Percentiles rank a stretch among this genome's conserved stretches.
Conservation (phyloP, 2,113 vertebrate genomes). For the Chloroceryle aenea region DNA sequence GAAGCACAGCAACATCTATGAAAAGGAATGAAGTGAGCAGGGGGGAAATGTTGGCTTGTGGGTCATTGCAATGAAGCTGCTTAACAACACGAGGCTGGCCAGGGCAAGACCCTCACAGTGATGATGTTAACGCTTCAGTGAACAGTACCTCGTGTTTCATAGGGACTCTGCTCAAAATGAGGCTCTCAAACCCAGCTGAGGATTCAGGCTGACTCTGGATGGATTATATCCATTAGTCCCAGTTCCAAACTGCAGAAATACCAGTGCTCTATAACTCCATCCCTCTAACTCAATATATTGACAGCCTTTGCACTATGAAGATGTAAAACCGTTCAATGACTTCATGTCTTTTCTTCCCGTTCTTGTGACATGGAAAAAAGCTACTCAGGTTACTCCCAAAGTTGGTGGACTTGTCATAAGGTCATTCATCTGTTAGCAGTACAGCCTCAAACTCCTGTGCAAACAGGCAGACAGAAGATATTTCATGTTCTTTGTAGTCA, state of each 20-base stretch:
- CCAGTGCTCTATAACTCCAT: neutral
- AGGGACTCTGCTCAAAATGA: neutral
- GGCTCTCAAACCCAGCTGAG: neutral
- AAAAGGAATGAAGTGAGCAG: neutral
- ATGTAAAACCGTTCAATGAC: neutral
- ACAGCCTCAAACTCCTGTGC: neutral
- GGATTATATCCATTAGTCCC: neutral
- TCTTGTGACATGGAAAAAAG: neutral
- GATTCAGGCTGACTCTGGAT: neutral
- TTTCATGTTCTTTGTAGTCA: neutral
- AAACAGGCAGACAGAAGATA: neutral
- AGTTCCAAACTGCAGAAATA: neutral
- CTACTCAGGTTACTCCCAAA: neutral
- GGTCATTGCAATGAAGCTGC: neutral
- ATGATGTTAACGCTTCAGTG: neutral
- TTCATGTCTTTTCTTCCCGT: neutral
- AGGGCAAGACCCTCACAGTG: neutral
- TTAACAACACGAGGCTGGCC: accelerated
- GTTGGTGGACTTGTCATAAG: neutral
- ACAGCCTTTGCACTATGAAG: neutral
- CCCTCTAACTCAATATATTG: neutral
- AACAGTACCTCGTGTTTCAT: neutral
- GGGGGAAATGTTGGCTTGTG: neutral
- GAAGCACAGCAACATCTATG: neutral
- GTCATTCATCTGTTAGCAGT: neutral